Evolutionary conservation across 2,797 vertebrate species (phyloP).

Genomic region (Bufotes viridis): DNA sequence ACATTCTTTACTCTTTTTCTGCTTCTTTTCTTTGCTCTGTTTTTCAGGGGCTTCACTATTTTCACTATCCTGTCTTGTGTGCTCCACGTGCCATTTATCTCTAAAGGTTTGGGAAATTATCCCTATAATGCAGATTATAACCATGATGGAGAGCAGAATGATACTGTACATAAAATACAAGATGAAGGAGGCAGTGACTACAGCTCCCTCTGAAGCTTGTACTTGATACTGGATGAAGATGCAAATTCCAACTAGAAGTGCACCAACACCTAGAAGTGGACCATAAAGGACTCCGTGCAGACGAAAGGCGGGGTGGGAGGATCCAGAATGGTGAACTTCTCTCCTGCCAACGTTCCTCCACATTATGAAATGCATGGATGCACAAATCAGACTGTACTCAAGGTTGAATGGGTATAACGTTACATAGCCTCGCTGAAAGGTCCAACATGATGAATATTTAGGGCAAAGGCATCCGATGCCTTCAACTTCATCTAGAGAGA

Average conservation of each 20-base stretch:
- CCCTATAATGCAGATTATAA: constrained; percentile 75
- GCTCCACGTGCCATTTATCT: constrained; percentile 73
- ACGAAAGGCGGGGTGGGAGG: constrained; percentile 65
- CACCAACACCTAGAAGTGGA: constrained; percentile 74
- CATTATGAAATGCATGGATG: constrained; percentile 87
- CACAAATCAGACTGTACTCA: constrained; percentile 87
- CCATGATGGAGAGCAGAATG: constrained; percentile 81
- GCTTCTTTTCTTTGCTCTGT: background rate
- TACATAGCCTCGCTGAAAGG: constrained; percentile 84
- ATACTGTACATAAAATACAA: constrained; percentile 84
- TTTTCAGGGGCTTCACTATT: background rate
- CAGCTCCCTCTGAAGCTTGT: constrained; percentile 68
- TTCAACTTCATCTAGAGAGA: constrained; percentile 56
- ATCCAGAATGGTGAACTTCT: constrained; percentile 53
- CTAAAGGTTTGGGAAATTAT: constrained; percentile 79
- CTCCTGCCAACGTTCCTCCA: constrained; percentile 90
- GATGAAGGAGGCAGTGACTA: constrained; percentile 71
- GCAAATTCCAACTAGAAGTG: constrained; percentile 71
- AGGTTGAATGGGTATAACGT: constrained; percentile 90
- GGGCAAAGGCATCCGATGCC: constrained; percentile 73
- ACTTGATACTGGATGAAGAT: constrained; percentile 87
- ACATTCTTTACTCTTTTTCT: background rate
- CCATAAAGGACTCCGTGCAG: constrained; percentile 76
- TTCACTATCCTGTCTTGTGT: constrained; percentile 24
- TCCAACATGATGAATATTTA: constrained; percentile 70